A percentile compares a stretch with the other conserved stretches of the same genome.
Evolutionary conservation across 1,140 invertebrate species (phyloP).

Genomic region (Hyles euphorbiae): DNA sequence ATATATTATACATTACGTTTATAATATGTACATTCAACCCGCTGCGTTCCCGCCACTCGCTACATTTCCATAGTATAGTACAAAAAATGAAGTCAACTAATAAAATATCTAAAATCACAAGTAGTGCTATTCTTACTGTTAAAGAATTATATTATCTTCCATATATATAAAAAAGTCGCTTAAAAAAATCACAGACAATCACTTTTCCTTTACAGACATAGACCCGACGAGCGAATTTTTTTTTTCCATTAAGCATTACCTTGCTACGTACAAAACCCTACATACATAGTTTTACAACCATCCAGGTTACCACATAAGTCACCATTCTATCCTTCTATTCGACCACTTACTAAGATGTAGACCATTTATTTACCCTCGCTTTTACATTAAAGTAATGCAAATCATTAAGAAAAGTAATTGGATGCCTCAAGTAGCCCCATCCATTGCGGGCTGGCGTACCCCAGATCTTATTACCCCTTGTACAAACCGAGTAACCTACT

Average conservation of each 20-base stretch:
- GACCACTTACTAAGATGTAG: conserved; percentile 25
- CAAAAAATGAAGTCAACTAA: conserved; percentile 70
- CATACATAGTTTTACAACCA: conserved; percentile 75
- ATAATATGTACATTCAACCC: conserved; percentile 62
- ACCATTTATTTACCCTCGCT: conserved; percentile 24
- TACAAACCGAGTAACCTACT: conserved; percentile 55
- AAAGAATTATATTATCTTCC: conserved; percentile 68
- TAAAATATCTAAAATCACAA: conserved; percentile 76
- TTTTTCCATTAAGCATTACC: conserved; percentile 68
- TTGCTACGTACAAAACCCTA: conserved; percentile 76
- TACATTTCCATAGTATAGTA: conserved; percentile 56
- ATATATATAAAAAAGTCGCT: conserved; percentile 76
- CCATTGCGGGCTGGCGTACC: conserved; percentile 54
- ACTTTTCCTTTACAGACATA: conserved; percentile 75
- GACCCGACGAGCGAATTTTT: conserved; percentile 66
- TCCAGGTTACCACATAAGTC: conserved; percentile 60
- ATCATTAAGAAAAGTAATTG: conserved; percentile 3
- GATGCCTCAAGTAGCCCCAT: conserved; percentile 11
- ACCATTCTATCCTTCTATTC: conserved; percentile 25
- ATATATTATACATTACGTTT: conserved; percentile 53
- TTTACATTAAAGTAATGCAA: conserved; percentile 18
- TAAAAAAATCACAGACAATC: conserved; percentile 78
- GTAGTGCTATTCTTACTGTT: conserved; percentile 76
- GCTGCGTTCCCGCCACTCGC: conserved; percentile 40
- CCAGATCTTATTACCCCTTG: conserved; percentile 31